A percentile compares a stretch with the other conserved stretches of the same genome.
These are phyloP conservation scores for Limnephilus auricula DNA, from an alignment of 2,888 invertebrate species.

Conservation along the genomic window DNA sequence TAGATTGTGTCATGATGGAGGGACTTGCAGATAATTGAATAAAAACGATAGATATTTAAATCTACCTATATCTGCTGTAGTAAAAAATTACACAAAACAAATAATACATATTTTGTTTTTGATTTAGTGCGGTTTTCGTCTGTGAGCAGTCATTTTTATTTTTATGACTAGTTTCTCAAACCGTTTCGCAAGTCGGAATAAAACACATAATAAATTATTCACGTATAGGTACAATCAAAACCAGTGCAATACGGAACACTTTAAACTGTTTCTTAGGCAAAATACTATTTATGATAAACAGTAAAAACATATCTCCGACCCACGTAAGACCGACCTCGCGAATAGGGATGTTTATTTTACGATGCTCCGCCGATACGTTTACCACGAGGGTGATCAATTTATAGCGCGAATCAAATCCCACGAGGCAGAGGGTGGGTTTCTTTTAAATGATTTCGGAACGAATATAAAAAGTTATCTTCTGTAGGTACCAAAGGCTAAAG, in stretches of 20 bases:
- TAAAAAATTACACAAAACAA: neutral
- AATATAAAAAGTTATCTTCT: neutral
- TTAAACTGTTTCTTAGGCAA: constrained; percentile 16
- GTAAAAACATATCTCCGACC: neutral
- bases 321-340: neutral
- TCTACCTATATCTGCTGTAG: neutral
- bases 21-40: neutral
- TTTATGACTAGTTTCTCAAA: neutral
- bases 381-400: constrained; percentile 13
- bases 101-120: neutral
- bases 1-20: neutral
- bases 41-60: neutral
- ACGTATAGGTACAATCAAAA: neutral
- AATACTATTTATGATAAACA: constrained; percentile 38
- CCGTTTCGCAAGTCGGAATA: neutral
- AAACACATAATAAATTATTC: neutral
- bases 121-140: neutral
- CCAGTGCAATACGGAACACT: neutral
- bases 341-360: constrained; percentile 39
- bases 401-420: constrained; percentile 24
- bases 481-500: neutral
- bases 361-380: constrained; percentile 19
- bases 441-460: constrained; percentile 40
- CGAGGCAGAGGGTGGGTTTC: constrained; percentile 5
- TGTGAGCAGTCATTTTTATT: neutral